Evolutionary conservation across 1,140 invertebrate genomes (phyloP).

Genomic region (Belonocnema kinseyi): DNA sequence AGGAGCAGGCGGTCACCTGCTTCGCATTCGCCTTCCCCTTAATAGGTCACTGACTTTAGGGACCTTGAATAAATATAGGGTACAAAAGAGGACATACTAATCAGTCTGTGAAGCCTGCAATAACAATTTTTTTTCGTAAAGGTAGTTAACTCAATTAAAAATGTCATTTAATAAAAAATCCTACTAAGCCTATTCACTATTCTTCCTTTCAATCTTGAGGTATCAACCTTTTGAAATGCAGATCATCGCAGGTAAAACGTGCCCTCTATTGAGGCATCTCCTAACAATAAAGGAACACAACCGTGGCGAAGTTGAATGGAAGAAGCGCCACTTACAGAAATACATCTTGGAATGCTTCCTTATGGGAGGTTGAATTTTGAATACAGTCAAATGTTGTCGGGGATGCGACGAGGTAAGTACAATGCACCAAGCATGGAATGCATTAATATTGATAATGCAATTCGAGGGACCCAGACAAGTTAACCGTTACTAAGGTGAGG

Average conservation of each 20-base stretch:
- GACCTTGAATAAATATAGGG: no score
- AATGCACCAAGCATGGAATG: constrained; percentile 62
- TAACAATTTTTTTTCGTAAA: no score
- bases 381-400: constrained; percentile 37
- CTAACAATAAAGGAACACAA: constrained; percentile 41
- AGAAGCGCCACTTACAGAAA: constrained; percentile 40
- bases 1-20: no score
- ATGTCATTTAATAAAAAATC: background rate
- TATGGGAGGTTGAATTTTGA: constrained; percentile 50
- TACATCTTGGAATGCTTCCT: background rate
- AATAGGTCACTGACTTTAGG: no score
- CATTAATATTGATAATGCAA: constrained; percentile 65
- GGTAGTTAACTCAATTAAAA: no score
- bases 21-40: no score
- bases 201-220: constrained; percentile 54
- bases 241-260: constrained; percentile 43
- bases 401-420: constrained; percentile 51
- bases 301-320: constrained; percentile 22
- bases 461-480: constrained; percentile 42
- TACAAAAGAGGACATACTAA: no score
- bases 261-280: constrained; percentile 31
- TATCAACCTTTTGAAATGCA: constrained; percentile 61
- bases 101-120: no score
- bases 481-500: constrained; percentile 49
- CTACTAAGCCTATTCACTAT: background rate